Percentiles rank a stretch among this genome's conserved stretches.
phyloP scores from a whole-genome alignment of 2,888 invertebrate genomes.

The Gisinianus flammeolus region DNA sequence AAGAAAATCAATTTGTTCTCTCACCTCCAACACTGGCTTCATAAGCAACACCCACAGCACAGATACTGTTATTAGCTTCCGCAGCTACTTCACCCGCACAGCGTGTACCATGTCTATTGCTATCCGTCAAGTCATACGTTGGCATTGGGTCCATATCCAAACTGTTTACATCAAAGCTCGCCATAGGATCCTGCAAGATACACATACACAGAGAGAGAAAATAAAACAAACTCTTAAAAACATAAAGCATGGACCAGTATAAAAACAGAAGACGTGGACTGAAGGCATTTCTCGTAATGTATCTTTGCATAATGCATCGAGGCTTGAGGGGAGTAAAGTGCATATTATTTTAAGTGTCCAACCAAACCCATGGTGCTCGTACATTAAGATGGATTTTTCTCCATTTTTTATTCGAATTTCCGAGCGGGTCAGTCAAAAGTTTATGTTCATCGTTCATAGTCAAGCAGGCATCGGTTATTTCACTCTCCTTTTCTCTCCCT shows the following conservation, averaged over 20 bases:
- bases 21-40: constrained; percentile 91
- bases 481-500: neutral
- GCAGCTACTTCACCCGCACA: constrained; percentile 96
- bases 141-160: constrained; percentile 96
- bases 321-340: neutral
- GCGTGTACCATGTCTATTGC: constrained; percentile 92
- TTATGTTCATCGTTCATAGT: constrained; percentile 6
- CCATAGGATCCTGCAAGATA: constrained; percentile 79
- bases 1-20: constrained; percentile 37
- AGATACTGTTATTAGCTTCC: constrained; percentile 92
- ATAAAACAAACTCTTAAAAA: constrained; percentile 21
- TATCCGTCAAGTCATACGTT: constrained; percentile 94
- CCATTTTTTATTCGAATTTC: constrained; percentile 10
- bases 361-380: constrained; percentile 12
- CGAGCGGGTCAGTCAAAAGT: constrained; percentile 22
- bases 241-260: constrained; percentile 9
- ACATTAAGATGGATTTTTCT: constrained; percentile 20
- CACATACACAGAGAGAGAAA: neutral
- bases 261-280: neutral
- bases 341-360: constrained; percentile 15
- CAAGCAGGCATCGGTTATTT: constrained; percentile 7
- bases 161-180: constrained; percentile 96
- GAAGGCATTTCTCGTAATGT: constrained; percentile 9
- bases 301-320: constrained; percentile 19
- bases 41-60: constrained; percentile 95